Percentiles rank a stretch among this genome's conserved stretches.
These are phyloP conservation scores for Aradus depressus DNA, from an alignment of 2,888 invertebrate species.

Conservation along the genomic window DNA sequence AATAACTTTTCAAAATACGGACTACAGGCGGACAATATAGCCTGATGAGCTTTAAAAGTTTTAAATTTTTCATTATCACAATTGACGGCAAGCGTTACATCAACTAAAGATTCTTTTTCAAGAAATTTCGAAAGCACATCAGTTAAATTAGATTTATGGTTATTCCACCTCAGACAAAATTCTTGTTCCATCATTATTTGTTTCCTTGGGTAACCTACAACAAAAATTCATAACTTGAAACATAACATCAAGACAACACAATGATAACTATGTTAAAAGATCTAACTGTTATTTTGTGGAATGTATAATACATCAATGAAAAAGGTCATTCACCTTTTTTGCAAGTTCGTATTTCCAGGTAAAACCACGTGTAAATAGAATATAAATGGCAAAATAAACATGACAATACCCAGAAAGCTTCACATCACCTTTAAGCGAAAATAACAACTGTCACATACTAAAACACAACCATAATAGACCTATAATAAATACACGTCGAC, in stretches of 20 bases:
- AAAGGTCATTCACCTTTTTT: slow-evolving; percentile 26
- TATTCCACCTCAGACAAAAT: slow-evolving; percentile 91
- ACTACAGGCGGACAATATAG: slow-evolving; percentile 85
- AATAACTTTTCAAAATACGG: slow-evolving; percentile 89
- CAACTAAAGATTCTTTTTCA: slow-evolving; percentile 79
- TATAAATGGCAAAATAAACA: background rate
- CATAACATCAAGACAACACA: slow-evolving; percentile 1
- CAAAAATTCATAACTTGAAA: slow-evolving; percentile 20
- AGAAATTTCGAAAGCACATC: slow-evolving; percentile 78
- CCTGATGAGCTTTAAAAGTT: slow-evolving; percentile 71
- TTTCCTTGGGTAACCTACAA: slow-evolving; percentile 23
- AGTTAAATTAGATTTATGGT: slow-evolving; percentile 82
- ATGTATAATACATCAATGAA: slow-evolving; percentile 9
- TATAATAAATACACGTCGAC: slow-evolving; percentile 23
- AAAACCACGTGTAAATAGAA: slow-evolving; percentile 3
- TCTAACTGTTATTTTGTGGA: background rate
- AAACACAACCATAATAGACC: background rate
- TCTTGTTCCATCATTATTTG: slow-evolving; percentile 46
- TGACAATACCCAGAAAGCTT: background rate
- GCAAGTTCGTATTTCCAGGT: slow-evolving; percentile 14
- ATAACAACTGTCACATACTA: background rate
- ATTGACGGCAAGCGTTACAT: slow-evolving; percentile 77
- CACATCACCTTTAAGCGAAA: background rate
- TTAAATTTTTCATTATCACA: slow-evolving; percentile 73
- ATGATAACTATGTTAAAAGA: slow-evolving; percentile 2